Evolutionary conservation across 2,797 vertebrate genomes (phyloP), one percentile per base, ranked within the genome.

Genomic region (Leptoclinus maculatus): DNA sequence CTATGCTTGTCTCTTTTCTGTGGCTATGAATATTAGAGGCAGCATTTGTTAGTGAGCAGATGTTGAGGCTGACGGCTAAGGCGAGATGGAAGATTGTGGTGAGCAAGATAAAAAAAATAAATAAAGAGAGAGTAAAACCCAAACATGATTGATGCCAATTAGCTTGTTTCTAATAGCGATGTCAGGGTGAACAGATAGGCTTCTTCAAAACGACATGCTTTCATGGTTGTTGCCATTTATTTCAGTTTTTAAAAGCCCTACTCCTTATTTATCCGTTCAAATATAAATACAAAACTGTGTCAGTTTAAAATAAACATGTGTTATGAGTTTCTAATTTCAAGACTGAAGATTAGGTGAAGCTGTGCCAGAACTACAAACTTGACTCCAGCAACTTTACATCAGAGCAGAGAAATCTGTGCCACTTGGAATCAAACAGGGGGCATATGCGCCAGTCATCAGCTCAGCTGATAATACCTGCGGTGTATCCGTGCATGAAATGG

Each of bases 401-500:
- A 34, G 38, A 53, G 66, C 51, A 39, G 69, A 80, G 43, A 69
- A 71, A 71, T 71, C 51, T 6, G 64, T 74, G 74, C 76, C 78
- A 57, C 62, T 27, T 47, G 47, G 25, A 81, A 79, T 86, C 71
- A 76, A 76, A 75, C 43, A 60, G 36, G 63, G 72, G 45, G 43
- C 57, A 65, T 73, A 51, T 36, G 45, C 77, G 54, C 32, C 56
- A 49, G 59, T 79, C 79, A 80, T 79, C 79, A 71, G 76, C 68
- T 83, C 67, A 77, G 71, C 70, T 74, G 78, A 83, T 78, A 78
- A 80, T 71, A 66, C 76, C 75, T 34, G 16, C 43, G 19, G 87
- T 74, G 85, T 80, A 85, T 62, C 68, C 76, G 83, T 62, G 87
- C 82, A 75, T 80, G 78, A 89, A 90, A 89, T 91, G 49, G 69